Evolutionary conservation across 2,113 vertebrate species (phyloP).

Genomic region (Fulica atra): DNA sequence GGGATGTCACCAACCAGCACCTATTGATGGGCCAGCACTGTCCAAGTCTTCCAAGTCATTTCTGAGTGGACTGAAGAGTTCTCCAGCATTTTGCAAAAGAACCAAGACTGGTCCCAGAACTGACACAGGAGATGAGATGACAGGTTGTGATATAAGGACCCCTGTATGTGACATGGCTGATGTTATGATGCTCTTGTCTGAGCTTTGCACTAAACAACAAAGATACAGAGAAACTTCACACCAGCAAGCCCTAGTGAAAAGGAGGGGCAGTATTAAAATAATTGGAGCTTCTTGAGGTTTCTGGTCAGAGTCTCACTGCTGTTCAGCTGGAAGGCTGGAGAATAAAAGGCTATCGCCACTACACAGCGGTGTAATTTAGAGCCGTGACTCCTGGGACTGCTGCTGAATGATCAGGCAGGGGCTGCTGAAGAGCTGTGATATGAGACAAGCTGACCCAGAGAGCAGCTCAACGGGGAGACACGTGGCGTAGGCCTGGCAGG

Average conservation of each 20-base stretch:
- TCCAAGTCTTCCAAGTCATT: not conserved
- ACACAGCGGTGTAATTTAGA: not conserved
- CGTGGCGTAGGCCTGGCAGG: not conserved
- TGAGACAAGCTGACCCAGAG: not conserved
- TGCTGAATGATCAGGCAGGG: conserved; percentile 30
- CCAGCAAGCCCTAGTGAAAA: not conserved
- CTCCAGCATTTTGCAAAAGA: not conserved
- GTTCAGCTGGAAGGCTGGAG: not conserved
- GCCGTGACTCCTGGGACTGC: not conserved
- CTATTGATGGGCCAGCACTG: not conserved
- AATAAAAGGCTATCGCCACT: not conserved
- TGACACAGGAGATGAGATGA: not conserved
- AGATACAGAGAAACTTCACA: not conserved
- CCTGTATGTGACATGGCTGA: not conserved
- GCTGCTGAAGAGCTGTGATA: conserved; percentile 53
- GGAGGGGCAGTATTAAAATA: not conserved
- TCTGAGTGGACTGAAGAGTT: not conserved
- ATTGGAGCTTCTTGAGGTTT: not conserved
- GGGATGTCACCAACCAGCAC: not conserved
- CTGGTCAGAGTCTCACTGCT: not conserved
- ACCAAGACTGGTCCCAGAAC: not conserved
- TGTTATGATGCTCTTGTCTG: not conserved
- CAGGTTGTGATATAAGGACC: not conserved
- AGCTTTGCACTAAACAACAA: not conserved
- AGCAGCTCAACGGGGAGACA: not conserved